A percentile compares a stretch with the other conserved stretches of the same genome.
These are phyloP conservation scores for Branchinecta lynchi DNA, from an alignment of 1,140 invertebrate genomes.

Conservation along the genomic window DNA sequence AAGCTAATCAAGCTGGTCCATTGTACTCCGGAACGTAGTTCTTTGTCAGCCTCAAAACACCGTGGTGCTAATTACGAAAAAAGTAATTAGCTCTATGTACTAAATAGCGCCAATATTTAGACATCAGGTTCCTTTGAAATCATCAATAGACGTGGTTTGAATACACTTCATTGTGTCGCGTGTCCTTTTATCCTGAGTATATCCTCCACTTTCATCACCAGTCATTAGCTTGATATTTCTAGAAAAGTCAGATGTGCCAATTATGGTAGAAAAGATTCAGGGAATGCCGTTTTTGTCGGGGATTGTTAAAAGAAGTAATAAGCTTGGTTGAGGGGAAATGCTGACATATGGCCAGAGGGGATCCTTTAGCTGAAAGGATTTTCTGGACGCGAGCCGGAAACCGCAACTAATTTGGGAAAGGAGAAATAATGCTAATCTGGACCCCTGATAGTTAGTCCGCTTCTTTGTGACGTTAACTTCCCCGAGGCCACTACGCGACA, in stretches of 20 bases:
- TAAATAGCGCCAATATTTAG: constrained; percentile 10
- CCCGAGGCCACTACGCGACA: too few species aligned
- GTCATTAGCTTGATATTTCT: constrained; percentile 3
- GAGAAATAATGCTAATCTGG: too few species aligned
- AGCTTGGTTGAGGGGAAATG: background rate
- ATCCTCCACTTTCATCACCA: background rate
- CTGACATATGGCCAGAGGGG: constrained; percentile 8
- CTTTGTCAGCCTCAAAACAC: too few species aligned
- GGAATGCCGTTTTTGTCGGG: background rate
- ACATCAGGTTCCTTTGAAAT: background rate
- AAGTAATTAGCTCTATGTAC: background rate
- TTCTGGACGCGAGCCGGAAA: too few species aligned
- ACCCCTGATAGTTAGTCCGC: too few species aligned
- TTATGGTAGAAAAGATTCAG: background rate
- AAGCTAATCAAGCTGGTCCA: too few species aligned
- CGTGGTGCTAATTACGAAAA: constrained; percentile 3
- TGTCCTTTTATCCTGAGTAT: background rate
- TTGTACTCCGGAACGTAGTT: too few species aligned
- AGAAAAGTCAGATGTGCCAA: constrained; percentile 8
- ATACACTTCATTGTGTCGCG: background rate
- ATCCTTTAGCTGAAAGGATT: too few species aligned
- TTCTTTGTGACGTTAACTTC: too few species aligned
- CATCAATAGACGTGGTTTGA: too few species aligned
- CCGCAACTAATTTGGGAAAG: too few species aligned
- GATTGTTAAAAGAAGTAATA: background rate